Percentiles rank a stretch among this genome's conserved stretches.
These are phyloP conservation scores for Mercenaria mercenaria DNA, from an alignment of 1,140 invertebrate genomes.

Conservation along the genomic window DNA sequence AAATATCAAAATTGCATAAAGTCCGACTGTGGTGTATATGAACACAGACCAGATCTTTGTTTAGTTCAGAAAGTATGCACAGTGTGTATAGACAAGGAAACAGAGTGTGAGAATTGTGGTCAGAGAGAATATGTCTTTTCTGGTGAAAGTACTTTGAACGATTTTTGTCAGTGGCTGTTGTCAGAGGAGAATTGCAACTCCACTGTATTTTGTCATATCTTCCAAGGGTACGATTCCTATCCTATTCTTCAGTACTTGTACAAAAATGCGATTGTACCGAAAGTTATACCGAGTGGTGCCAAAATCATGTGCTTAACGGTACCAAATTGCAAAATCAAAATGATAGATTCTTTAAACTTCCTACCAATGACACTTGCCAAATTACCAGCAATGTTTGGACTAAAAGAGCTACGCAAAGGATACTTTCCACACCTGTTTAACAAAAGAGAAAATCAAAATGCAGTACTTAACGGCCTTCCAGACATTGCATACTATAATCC, in stretches of 20 bases:
- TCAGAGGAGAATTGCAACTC: too few relatives aligned
- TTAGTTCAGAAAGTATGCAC: slow-evolving; percentile 18
- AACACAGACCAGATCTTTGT: background rate
- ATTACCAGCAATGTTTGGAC: background rate
- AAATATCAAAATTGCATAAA: background rate
- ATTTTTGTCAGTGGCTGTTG: too few relatives aligned
- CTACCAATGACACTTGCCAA: slow-evolving; percentile 21
- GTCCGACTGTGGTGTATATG: background rate
- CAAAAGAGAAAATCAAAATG: background rate
- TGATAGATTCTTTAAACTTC: slow-evolving; percentile 39
- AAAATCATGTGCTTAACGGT: background rate
- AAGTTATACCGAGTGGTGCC: background rate
- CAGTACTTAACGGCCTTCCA: background rate
- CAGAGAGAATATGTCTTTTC: background rate
- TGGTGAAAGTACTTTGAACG: background rate
- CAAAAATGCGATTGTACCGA: background rate
- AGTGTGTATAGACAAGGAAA: slow-evolving; percentile 28
- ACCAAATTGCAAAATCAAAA: background rate
- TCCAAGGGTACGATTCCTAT: slow-evolving; percentile 35
- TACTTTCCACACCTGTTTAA: slow-evolving; percentile 55
- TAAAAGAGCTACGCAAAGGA: slow-evolving; percentile 27
- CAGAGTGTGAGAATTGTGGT: background rate
- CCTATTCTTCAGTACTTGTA: slow-evolving; percentile 33
- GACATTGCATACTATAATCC: background rate
- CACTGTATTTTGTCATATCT: slow-evolving; percentile 37